Conservation (phyloP, 92 coral and sea anemone species). For the Scolanthus callimorphus region DNA sequence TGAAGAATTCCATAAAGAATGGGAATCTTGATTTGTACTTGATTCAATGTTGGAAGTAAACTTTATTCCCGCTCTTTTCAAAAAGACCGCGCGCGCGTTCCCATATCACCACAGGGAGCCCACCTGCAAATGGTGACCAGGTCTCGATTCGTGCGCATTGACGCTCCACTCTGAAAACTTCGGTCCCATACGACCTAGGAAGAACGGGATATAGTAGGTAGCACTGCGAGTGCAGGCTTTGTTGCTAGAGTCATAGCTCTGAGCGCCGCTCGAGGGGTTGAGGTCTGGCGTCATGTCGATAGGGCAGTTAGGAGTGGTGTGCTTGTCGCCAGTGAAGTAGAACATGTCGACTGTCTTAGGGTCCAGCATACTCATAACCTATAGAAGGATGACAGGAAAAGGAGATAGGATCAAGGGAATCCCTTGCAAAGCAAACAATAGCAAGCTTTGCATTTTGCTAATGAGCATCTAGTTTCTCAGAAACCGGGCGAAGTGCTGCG, state of each 20-base stretch:
- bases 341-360: slow-evolving; percentile 82
- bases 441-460: too few species aligned
- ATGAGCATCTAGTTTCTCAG: too few species aligned
- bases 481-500: too few species aligned
- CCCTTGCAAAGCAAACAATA: too few species aligned
- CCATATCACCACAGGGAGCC: too few species aligned
- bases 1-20: too few species aligned
- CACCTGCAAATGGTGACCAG: slow-evolving; percentile 95
- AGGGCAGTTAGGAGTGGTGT: slow-evolving; percentile 90
- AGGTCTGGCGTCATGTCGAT: slow-evolving; percentile 68
- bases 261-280: slow-evolving; percentile 85
- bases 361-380: slow-evolving; percentile 85
- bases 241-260: slow-evolving; percentile 66
- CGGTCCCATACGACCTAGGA: slow-evolving; percentile 85
- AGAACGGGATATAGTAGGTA: slow-evolving; percentile 71
- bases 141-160: slow-evolving; percentile 92
- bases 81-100: background rate
- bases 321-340: slow-evolving; percentile 81
- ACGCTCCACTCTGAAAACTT: slow-evolving; percentile 81
- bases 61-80: too few species aligned
- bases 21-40: too few species aligned
- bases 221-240: slow-evolving; percentile 45
- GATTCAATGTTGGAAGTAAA: too few species aligned
- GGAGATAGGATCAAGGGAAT: too few species aligned
- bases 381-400: too few species aligned